Conservation (phyloP, 1,140 invertebrate species). For the Pseudomyrmex cubaensis region DNA sequence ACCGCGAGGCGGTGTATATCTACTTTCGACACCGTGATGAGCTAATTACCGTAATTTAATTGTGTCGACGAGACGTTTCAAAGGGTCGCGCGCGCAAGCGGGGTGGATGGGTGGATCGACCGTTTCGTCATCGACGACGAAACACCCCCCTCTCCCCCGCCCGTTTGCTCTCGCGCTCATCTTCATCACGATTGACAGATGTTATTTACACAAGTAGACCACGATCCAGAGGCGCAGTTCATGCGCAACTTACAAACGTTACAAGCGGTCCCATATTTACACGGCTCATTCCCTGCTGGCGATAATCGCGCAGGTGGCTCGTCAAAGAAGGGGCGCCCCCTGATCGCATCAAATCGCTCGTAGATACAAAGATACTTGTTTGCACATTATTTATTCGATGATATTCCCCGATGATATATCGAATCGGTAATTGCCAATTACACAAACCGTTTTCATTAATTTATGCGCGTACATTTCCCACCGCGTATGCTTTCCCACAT, state of each 20-base stretch:
- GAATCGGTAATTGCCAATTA: neutral
- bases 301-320: conserved; percentile 51
- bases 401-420: neutral
- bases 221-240: conserved; percentile 40
- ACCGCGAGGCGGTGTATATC: too few species aligned
- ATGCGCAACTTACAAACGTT: conserved; percentile 43
- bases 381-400: conserved; percentile 23
- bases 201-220: conserved; percentile 80
- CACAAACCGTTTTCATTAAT: neutral
- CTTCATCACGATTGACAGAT: conserved; percentile 80
- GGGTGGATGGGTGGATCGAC: neutral
- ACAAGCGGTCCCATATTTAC: conserved; percentile 58
- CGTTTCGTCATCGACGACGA: conserved; percentile 30
- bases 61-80: conserved; percentile 39
- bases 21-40: neutral
- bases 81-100: conserved; percentile 33
- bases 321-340: conserved; percentile 36
- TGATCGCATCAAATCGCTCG: neutral
- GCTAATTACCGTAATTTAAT: conserved; percentile 50
- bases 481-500: neutral
- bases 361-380: conserved; percentile 25
- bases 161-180: conserved; percentile 26
- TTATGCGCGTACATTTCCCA: too few species aligned
- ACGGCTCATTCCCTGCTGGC: conserved; percentile 27
- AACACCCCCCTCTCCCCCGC: neutral